Evolutionary conservation across 53 echinoderm and acorn worm species (phyloP), one percentile per base, ranked within the genome.

Genomic region (Pentamera pediparva): DNA sequence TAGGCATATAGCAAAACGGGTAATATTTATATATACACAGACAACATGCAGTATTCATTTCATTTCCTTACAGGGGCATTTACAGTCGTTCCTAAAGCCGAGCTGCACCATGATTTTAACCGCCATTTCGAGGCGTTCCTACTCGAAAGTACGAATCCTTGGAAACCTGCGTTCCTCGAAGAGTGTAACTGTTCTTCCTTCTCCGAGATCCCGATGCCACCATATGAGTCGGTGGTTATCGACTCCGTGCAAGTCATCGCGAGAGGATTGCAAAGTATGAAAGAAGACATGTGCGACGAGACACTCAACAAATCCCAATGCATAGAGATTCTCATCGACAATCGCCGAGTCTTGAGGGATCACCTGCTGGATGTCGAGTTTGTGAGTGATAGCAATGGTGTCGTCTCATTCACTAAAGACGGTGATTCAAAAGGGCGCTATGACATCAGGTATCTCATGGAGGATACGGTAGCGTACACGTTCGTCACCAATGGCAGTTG

Each of bases 171-270:
- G 36, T 91, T 91, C 49, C 54, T 85, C 18, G 56, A 76, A 37
- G 13, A 49, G 9, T 37, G 80, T 76, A 56, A 51, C 52, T 20
- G 70, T n/a, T 28, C 28, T 6, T 1, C 8, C 18, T 32, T 86
- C 13, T 49, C 67, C 37, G 62, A 84, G 18, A 59, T 79, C 2
- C 85, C 79, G 2, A 36, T 56, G 12, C 49, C 74, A 9, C 43
- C 84, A 4, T 87, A 91, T 55, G 91, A 88, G 37, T 82, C 91
- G 3, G 37, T 96, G 11, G 96, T 96, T 6, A 86, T 96, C 60
- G 96, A 96, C 48, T 71, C 75, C 2, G 91, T 96, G 11, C 61
- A 85, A 38, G 83, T 85, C n/a, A 88, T 96, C 29, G 91, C 86
- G 0, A 50, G 82, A 25, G 90, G 78, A 5, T 62, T 96, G 31